phyloP scores from a whole-genome alignment of 2,888 invertebrate species.

The Cheilosia vernalis region DNA sequence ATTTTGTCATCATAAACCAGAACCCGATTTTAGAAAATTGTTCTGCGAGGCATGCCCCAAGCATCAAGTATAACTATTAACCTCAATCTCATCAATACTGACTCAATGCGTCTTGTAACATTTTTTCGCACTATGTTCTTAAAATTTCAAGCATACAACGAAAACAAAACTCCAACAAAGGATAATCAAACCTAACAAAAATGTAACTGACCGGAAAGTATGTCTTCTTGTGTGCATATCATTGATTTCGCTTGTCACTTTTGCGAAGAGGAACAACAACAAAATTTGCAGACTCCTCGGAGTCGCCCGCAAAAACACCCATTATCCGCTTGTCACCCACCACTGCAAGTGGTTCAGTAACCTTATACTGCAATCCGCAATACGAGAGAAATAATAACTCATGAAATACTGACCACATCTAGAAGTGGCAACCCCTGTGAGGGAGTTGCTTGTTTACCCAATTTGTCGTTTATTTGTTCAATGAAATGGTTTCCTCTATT shows the following conservation, averaged over 20 bases:
- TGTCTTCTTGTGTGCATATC: neutral
- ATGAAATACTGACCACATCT: neutral
- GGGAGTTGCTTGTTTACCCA: slow-evolving; percentile 55
- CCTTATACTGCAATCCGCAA: neutral
- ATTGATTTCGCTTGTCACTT: neutral
- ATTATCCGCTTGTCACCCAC: neutral
- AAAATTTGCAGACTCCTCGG: neutral
- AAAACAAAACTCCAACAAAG: slow-evolving; percentile 14
- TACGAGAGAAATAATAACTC: slow-evolving; percentile 1
- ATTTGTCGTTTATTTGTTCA: slow-evolving; percentile 59
- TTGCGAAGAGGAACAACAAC: neutral
- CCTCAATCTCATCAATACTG: neutral
- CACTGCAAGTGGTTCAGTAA: neutral
- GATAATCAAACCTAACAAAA: slow-evolving; percentile 21
- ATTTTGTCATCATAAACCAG: too few relatives aligned
- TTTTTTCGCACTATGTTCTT: neutral
- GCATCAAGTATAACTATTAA: too few relatives aligned
- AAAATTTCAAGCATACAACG: neutral
- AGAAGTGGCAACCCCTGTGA: neutral
- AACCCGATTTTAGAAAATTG: too few relatives aligned
- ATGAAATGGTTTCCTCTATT: slow-evolving; percentile 48
- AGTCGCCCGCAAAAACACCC: neutral
- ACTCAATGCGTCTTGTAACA: neutral
- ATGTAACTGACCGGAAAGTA: slow-evolving; percentile 25
- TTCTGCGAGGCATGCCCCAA: too few relatives aligned